Base-by-base conservation (phyloP, 2,113 vertebrate species). In the Pipra filicauda region DNA sequence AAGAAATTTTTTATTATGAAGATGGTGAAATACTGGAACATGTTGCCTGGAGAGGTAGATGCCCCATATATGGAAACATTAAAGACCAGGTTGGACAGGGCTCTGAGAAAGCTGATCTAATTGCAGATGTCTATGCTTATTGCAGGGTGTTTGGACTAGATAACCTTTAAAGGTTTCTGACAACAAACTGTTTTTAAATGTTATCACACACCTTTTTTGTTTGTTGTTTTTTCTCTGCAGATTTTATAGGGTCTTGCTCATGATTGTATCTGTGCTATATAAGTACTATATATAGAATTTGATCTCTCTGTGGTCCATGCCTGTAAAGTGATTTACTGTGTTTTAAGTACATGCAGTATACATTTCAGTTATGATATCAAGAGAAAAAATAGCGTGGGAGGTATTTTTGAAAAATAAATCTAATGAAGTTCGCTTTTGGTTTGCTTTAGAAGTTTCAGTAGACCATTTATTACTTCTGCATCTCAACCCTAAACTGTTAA, bases 51-150 rank as follows among this genome's bases (percentile, higher is more conserved):
- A 61, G 37, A 33, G n/a, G 10, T 31, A 31, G n/a, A 31, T 75
- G 35, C 0, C 0, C 44, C 41, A 28, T 44, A 33, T 31, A 15
- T 61, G 18, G 46, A 66, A 77, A 61, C 0, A 1, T 87, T 77
- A 19, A 54, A 20, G 39, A 8, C 23, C 9, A 26, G 14, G 14
- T 59, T 76, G 51, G 19, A 55, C 2, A 15, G 14, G n/a, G 28
- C 41, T 48, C 23, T 55, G 41, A 55, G 59, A 43, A 65, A n/a
- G 28, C 23, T 66, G 23, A 19, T 48, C 14, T 28, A 57, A 7
- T 66, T 65, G n/a, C 43, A 28, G 65, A 48, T 77, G 27, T 55
- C 62, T 20, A n/a, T 93, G 54, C 49, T 52, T 31, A 8, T 5
- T 70, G 44, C 37, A 41, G 22, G 13, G 24, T 19, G 21, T 5